A percentile compares a stretch with the other conserved stretches of the same genome.
Conservation (phyloP, 2,888 invertebrate species). For the Electrophaes corylata region DNA sequence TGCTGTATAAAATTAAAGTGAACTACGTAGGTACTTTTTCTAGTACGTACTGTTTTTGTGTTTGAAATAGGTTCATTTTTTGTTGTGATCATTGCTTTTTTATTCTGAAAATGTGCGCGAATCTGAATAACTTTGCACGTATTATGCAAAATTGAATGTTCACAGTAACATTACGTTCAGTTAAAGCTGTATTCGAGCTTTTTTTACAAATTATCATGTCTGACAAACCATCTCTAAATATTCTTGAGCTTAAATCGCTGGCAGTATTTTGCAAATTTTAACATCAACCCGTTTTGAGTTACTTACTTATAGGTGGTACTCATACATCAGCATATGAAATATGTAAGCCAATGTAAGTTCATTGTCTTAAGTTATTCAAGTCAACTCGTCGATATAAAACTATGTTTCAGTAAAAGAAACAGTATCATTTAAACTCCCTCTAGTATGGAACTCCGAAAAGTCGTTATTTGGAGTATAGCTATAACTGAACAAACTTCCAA, state of each 20-base stretch:
- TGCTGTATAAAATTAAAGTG: slow-evolving; percentile 51
- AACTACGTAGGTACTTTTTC: slow-evolving; percentile 24
- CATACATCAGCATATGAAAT: too few species aligned
- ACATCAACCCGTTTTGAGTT: too few species aligned
- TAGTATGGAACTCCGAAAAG: slow-evolving; percentile 14
- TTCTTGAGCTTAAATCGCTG: not conserved
- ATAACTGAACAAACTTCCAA: slow-evolving; percentile 56
- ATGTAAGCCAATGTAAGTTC: not conserved
- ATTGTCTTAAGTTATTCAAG: not conserved
- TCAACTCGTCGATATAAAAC: slow-evolving; percentile 3
- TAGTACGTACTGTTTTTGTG: slow-evolving; percentile 16
- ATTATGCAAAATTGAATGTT: slow-evolving; percentile 9
- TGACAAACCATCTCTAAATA: not conserved
- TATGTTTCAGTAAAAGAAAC: not conserved
- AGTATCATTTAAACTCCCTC: slow-evolving; percentile 10
- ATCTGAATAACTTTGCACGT: slow-evolving; percentile 13
- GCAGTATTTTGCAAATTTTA: not conserved
- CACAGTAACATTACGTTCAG: slow-evolving; percentile 1
- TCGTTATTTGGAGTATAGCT: slow-evolving; percentile 36
- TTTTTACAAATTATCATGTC: not conserved
- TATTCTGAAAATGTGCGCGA: slow-evolving; percentile 14
- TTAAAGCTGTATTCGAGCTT: not conserved
- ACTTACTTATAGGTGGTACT: too few species aligned
- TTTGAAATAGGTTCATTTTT: slow-evolving; percentile 19
- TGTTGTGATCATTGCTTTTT: slow-evolving; percentile 16